phyloP scores from a whole-genome alignment of 1,140 invertebrate species.

The Drosophila erecta region DNA sequence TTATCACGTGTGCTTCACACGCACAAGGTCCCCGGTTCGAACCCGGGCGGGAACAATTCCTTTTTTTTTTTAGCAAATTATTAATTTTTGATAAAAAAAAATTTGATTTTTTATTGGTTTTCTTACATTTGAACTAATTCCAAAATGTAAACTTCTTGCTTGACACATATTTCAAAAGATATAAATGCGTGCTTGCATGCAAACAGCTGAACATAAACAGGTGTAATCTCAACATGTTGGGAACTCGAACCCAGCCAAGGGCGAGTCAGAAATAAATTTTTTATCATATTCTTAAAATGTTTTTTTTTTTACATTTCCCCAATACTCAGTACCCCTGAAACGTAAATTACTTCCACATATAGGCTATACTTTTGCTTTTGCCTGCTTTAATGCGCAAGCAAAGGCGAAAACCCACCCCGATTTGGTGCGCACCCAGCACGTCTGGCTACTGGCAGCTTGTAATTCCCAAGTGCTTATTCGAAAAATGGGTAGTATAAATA shows the following conservation, averaged over 20 bases:
- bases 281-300: background rate
- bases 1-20: slow-evolving; percentile 89
- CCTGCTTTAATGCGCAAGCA: background rate
- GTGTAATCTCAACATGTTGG: background rate
- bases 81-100: background rate
- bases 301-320: background rate
- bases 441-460: background rate
- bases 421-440: background rate
- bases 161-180: too few species aligned
- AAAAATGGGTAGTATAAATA: background rate
- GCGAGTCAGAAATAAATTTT: background rate
- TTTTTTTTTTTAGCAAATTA: background rate
- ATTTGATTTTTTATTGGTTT: too few species aligned
- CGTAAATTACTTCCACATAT: too few species aligned
- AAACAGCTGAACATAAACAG: background rate
- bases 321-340: too few species aligned
- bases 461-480: slow-evolving; percentile 7
- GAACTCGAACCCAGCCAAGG: background rate
- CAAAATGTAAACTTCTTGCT: too few species aligned
- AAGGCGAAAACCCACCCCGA: background rate
- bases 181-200: too few species aligned
- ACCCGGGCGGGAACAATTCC: slow-evolving; percentile 35
- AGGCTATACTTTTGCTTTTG: background rate
- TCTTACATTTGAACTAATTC: too few species aligned
- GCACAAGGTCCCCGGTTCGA: slow-evolving; percentile 86